Evolutionary conservation across 2,797 vertebrate species (phyloP), one percentile per base, ranked within the genome.

Genomic region (Paedocypris micromegethes): DNA sequence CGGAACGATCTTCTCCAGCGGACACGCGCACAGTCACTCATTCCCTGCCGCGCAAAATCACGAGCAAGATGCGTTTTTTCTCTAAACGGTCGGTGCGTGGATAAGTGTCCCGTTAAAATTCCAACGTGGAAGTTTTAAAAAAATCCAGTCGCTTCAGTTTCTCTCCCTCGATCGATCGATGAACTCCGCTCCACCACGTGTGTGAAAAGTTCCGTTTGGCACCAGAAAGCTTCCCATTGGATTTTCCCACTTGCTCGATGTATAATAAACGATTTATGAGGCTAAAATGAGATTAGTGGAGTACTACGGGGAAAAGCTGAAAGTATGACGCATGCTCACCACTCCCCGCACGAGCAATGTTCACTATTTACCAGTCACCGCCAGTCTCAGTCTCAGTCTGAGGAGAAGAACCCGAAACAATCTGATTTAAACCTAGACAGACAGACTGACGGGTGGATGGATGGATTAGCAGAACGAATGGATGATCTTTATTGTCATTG

Each of bases 321-420:
- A 57, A 52, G 62, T 75, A 77, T 76, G 76, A 82, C 56, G 72
- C 75, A 70, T 74, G 70, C 68, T 69, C 77, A 77, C 83, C 83
- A 83, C 85, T 84, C 82, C 78, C 78, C 50, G 71, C 75, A 9
- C 39, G 54, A 41, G 60, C 58, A 71, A 58, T 64, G 73, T 9
- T 42, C 76, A 58, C 41, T 59, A 53, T 70, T 66, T 52, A 73
- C 85, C 85, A 87, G 87, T 86, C 83, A 80, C 74, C 78, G 67
- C 40, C 23, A 23, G 23, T 23, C 23, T 23, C 23, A 23, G 23
- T 23, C 23, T 23, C 23, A 1, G 23, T 23, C 23, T 23, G 23
- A 23, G 23, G 23, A 23, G 23, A 23, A 23, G 23, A 23, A 23
- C 23, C 23, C 23, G 23, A 23, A 23, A 23, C 23, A 23, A 23